Conservation (phyloP, 2,797 vertebrate species). For the Alca torda region DNA sequence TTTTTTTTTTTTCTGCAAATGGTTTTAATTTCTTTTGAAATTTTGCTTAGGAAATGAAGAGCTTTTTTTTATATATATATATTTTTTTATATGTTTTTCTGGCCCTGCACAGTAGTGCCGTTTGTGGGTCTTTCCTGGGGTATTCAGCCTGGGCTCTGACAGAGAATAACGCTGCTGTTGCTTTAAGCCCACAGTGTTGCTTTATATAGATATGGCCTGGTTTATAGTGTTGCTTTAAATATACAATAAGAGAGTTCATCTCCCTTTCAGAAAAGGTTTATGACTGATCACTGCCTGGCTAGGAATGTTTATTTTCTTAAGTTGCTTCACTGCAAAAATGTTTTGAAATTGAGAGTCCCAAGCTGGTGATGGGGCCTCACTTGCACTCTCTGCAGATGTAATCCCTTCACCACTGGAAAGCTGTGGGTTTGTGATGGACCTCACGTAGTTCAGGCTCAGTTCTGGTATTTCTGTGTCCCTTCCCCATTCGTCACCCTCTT, state of each 20-base stretch:
- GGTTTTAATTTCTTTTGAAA: not conserved
- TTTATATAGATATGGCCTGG: slow-evolving; percentile 28
- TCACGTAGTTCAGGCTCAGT: not conserved
- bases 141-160: not conserved
- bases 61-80: not conserved
- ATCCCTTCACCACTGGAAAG: not conserved
- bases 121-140: not conserved
- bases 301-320: slow-evolving; percentile 40
- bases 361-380: not conserved
- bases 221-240: slow-evolving; percentile 55
- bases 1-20: not conserved
- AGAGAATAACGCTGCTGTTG: not conserved
- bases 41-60: not conserved
- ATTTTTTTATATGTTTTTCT: not conserved
- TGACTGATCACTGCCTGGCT: slow-evolving; percentile 28
- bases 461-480: not conserved
- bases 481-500: not conserved
- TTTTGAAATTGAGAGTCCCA: slow-evolving; percentile 15
- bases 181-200: slow-evolving; percentile 13
- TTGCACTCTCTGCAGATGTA: not conserved
- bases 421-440: not conserved
- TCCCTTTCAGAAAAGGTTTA: slow-evolving; percentile 40
- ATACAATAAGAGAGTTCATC: slow-evolving; percentile 47
- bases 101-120: not conserved
- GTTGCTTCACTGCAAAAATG: slow-evolving; percentile 20